Base-by-base conservation (phyloP, 2,888 invertebrate species). In the Dryocosmus kuriphilus region DNA sequence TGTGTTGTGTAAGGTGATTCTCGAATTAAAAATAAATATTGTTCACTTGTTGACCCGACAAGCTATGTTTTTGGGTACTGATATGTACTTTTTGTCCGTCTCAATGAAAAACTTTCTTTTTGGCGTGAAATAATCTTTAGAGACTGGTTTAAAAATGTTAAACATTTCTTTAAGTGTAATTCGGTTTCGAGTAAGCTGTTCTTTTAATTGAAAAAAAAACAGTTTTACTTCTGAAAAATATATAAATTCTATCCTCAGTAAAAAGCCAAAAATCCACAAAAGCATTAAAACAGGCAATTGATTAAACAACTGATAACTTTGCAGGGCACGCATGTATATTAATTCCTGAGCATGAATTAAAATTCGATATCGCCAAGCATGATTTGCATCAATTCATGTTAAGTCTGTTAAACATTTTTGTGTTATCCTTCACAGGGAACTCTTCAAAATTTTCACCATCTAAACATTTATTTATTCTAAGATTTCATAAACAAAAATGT, bases 321-420 rank as follows among this genome's bases (percentile, higher is more conserved):
- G 16, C 60, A 60, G 60, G 60, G 60, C 24, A 60, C 60, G 60
- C 27, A 60, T 60, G 60, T 60, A 60, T 27, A 27, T 24, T 57
- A 57, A 22, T 60, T 60, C 27, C 14, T 27, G 60, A 60, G 60
- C 27, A 60, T 60, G 60, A 60, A 27, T 27, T 14, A 8, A 22
- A 55, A 55, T 55, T 27, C 7, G 6, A 60, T 27, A 60, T 60
- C 27, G 46, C 16, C 27, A 60, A 60, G 60, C 60, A 60, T 60
- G 60, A 27, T 57, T 3, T 57, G 57, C 57, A 57, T 57, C 14
- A 24, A 57, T 57, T 11, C 11, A 57, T 57, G 19, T 11, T 22
- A 11, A 24, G 4, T 14, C 60, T 24, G 7, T 60, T 60, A 0
- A 60, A 27, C 60, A 27, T 60, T 14, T 60, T 60, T 60, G 24